Evolutionary conservation across 2,113 vertebrate genomes (phyloP), one percentile per base, ranked within the genome.

Genomic region (Hyaena hyaena): DNA sequence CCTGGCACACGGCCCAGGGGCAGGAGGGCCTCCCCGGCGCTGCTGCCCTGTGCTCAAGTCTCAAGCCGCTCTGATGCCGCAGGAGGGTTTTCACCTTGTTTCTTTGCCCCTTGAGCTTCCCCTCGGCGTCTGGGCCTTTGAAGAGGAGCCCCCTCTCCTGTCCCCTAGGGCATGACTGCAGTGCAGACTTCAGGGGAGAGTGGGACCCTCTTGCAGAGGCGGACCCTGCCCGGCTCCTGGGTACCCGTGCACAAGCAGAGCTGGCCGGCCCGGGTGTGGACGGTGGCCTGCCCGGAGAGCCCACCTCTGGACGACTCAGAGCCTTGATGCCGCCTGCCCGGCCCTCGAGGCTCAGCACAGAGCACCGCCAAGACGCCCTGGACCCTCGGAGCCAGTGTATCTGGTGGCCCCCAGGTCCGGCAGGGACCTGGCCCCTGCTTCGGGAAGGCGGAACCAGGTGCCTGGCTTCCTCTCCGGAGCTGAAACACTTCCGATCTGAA

Each of bases 381-480:
- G 9, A 93, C 95, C 97, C 97, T 94, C 96, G 90, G 90, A 96
- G 96, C 87, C 81, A 94, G 96, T 80, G 98, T 98, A 96, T 98
- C 98, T 5, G 5, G 10, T 1, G 23, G 24, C 99, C 99, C 99
- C 99, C 98, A 98, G 99, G 99, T 99, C 99, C 99, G 99, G 99
- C 98, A 99, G 98, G 99, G 99, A 99, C 98, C 99, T 98, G 98
- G 98, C 98, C 99, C 99, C 99, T 99, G 99, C 99, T 99, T 98
- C 99, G 98, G 98, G 97, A 99, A 99, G 99, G 98, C 98, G 88
- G 93, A 99, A 96, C 99, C 99, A 99, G 99, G 99, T 98, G 98
- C 99, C 97, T 92, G 63, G 96, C 92, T 98, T 97, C 95, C 87
- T 95, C 97, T 95, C 66, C n/a, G 79, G 96, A 86, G 23, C 53